Conservation (phyloP, 2,888 invertebrate genomes). For the Catocala nupta region DNA sequence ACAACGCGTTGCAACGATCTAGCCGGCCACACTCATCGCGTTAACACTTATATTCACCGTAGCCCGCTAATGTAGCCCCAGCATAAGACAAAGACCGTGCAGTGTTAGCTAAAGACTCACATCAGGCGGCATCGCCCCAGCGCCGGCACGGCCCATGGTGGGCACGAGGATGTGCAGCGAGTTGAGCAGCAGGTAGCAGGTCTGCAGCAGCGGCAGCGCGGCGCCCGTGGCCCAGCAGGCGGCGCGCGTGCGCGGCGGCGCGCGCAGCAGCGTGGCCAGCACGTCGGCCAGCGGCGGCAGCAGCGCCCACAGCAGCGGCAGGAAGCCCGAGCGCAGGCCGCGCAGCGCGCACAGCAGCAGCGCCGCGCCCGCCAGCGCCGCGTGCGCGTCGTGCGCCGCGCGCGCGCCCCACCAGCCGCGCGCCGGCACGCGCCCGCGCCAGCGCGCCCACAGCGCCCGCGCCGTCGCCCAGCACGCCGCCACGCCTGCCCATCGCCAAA, state of each 20-base stretch:
- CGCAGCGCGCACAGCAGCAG: conserved; percentile 87
- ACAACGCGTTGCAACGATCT: no score
- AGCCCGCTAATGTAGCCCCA: no score
- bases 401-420: conserved; percentile 74
- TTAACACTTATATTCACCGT: no score
- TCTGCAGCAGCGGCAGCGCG: conserved; percentile 88
- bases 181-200: conserved; percentile 90
- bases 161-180: conserved; percentile 92
- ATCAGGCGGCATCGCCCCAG: conserved; percentile 90
- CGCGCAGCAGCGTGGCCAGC: conserved; percentile 69
- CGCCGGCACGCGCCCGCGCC: conserved; percentile 83
- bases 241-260: conserved; percentile 73
- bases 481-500: conserved; percentile 27
- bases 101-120: conserved; percentile 60
- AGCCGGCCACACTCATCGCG: no score
- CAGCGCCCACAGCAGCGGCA: conserved; percentile 89
- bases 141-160: conserved; percentile 92
- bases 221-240: conserved; percentile 82
- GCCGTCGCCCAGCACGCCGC: conserved; percentile 48
- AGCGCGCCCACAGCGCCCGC: conserved; percentile 63
- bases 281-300: conserved; percentile 87
- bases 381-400: conserved; percentile 51
- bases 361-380: conserved; percentile 66
- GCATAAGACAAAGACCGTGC: no score
- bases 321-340: conserved; percentile 81